Percentiles rank a stretch among this genome's conserved stretches.
These are phyloP conservation scores for Capromys pilorides DNA, from an alignment of 2,797 vertebrate genomes.

Conservation along the genomic window DNA sequence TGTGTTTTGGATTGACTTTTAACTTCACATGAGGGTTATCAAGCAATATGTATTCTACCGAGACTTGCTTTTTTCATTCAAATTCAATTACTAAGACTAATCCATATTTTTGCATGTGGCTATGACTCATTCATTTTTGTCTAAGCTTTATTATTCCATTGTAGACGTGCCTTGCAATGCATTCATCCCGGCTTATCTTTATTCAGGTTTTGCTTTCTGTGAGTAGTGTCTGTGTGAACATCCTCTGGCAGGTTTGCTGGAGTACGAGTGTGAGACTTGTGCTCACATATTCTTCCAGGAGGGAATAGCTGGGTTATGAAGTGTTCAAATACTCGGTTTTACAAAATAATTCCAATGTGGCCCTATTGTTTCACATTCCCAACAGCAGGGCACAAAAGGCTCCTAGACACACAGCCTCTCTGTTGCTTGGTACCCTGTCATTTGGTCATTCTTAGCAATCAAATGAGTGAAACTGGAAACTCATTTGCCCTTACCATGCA, in stretches of 20 bases:
- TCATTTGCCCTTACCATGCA: neutral
- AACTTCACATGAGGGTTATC: constrained; percentile 13
- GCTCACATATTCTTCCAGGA: neutral
- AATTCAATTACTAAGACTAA: constrained; percentile 55
- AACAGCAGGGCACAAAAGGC: neutral
- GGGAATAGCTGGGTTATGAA: neutral
- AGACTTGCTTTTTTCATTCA: constrained; percentile 49
- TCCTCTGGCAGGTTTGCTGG: neutral
- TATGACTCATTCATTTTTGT: constrained; percentile 56
- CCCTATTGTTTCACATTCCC: neutral
- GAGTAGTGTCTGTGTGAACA: neutral
- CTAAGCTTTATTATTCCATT: constrained; percentile 52
- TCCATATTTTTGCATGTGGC: neutral
- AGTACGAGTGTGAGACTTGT: neutral
- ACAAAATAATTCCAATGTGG: neutral
- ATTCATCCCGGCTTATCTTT: neutral
- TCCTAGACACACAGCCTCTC: neutral
- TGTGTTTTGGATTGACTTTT: constrained; percentile 60
- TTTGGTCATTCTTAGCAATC: neutral
- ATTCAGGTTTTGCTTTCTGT: neutral
- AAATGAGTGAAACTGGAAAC: neutral
- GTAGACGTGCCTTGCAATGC: neutral
- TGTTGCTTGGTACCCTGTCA: neutral
- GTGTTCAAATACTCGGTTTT: neutral
- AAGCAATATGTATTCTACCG: constrained; percentile 47